phyloP scores from a whole-genome alignment of 2,888 invertebrate species.

The Carterocephalus palaemon region DNA sequence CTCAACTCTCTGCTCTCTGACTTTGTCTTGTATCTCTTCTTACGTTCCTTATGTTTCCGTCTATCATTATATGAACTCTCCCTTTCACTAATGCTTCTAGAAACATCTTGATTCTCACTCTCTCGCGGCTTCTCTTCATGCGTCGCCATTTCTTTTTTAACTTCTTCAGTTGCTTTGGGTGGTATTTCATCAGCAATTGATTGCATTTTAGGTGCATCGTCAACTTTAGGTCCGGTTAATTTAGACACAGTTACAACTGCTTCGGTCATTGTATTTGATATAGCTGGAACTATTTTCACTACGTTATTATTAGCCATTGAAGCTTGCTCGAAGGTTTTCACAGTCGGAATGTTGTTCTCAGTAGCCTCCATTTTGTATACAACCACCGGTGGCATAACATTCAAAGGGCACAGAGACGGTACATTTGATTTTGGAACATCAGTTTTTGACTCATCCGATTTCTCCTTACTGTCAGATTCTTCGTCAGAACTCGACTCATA shows the following conservation, averaged over 20 bases:
- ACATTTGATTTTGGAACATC: slow-evolving; percentile 32
- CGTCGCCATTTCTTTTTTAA: slow-evolving; percentile 24
- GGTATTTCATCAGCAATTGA: slow-evolving; percentile 32
- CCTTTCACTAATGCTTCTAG: slow-evolving; percentile 12
- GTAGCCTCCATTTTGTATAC: slow-evolving; percentile 62
- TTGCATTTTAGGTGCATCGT: slow-evolving; percentile 28
- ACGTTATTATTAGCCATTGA: slow-evolving; percentile 29
- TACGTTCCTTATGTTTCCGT: slow-evolving; percentile 50
- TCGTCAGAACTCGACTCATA: slow-evolving; percentile 88
- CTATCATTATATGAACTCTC: slow-evolving; percentile 42
- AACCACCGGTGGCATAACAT: slow-evolving; percentile 49
- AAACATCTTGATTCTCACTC: slow-evolving; percentile 29
- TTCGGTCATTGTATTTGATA: slow-evolving; percentile 24
- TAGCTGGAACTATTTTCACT: slow-evolving; percentile 32
- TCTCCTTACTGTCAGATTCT: slow-evolving; percentile 55
- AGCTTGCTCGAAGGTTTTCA: slow-evolving; percentile 39
- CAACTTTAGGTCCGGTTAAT: slow-evolving; percentile 31
- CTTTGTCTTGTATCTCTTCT: slow-evolving; percentile 49
- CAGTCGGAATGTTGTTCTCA: slow-evolving; percentile 42
- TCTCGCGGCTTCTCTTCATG: slow-evolving; percentile 26
- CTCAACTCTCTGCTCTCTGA: slow-evolving; percentile 47
- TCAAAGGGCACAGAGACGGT: slow-evolving; percentile 35
- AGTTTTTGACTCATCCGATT: slow-evolving; percentile 34
- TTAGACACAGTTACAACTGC: slow-evolving; percentile 6
- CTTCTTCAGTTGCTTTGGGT: slow-evolving; percentile 31